Evolutionary conservation across 2,113 vertebrate genomes (phyloP), one percentile per base, ranked within the genome.

Genomic region (Tragulus kanchil): DNA sequence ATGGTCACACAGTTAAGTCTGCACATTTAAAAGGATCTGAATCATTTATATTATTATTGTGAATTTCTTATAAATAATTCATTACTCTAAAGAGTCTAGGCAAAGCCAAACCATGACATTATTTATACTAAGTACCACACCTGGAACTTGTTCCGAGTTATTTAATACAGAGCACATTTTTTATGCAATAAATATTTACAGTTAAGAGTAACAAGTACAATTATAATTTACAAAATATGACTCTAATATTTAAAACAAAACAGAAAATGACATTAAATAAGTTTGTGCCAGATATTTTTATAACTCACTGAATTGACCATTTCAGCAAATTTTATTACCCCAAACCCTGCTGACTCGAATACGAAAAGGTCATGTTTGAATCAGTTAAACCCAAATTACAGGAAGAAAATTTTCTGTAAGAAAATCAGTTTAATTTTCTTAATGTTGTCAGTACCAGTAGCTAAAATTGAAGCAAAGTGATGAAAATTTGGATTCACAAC

Each of bases 171-270:
- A 97, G 58, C 64, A 97, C 95, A 96, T 69, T 98, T 98, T 94
- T 94, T 97, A 95, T 96, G 67, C 93, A 97, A 97, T 97, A 98
- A 97, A 94, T 98, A 97, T 97, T 98, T 84, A 97, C 58, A 94
- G 92, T 54, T 95, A 81, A 96, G 95, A 96, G 6, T 96, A 97
- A 97, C 93, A 97, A 93, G 81, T 88, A 77, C 94, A 96, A 93
- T 94, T 95, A 93, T 93, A 96, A 96, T 96, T 98, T 94, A 96
- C 31, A 93, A 96, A 98, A 89, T 77, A 93, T 89, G 89, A 91
- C 71, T 56, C 86, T 95, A 93, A 75, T 91, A 95, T 96, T 97
- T 97, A 85, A 96, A 95, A 95, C 83, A 93, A 94, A 96, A 89
- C 78, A 97, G 59, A 94, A 95, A 81, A 90, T 89, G 67, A 95